Base-by-base conservation (phyloP, 2,113 vertebrate species). In the Tyto alba region DNA sequence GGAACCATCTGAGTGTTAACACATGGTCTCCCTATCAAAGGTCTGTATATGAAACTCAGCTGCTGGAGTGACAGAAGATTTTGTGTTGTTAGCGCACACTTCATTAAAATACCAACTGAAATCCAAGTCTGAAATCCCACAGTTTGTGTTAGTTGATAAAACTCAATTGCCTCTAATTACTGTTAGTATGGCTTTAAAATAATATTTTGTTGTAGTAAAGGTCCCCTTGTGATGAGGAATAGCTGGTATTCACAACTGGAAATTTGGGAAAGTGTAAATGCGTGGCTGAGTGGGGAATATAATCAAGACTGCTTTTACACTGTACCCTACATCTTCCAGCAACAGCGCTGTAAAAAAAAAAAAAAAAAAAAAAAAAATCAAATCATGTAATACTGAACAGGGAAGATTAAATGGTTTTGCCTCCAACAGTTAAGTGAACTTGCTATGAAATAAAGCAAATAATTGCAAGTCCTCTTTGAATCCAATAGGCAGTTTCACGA, bases 61-160 rank as follows among this genome's bases (percentile, higher is more conserved):
- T 98, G 98, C 96, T 93, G 89, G 79, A 56, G 93, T 98, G 98
- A 98, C 96, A 98, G 97, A 97, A 98, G 97, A 98, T 98, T 98
- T 97, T 96, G 95, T 85, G 92, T 90, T 96, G 98, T 97, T 97
- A 98, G 93, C 95, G 92, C 97, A 98, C 99, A 99, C 99, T 98
- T 99, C 99, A 98, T 99, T 99, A 99, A 99, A 98, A 99, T 98
- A 98, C 98, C 99, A 99, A 98, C 98, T 97, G 97, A 98, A 97
- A 98, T 98, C 97, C 96, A 98, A 82, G 97, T 96, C 97, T 89
- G 97, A 98, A 99, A 98, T 97, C 98, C 97, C 97, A 98, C 90
- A 98, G 98, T 98, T 99, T 99, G 98, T 99, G 99, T 99, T 98
- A 99, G 98, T 98, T 99, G 99, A 99, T 98, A 98, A 98, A 99